Evolutionary conservation across 2,888 invertebrate genomes (phyloP), one percentile per base, ranked within the genome.

Genomic region (Exocentrus adspersus): DNA sequence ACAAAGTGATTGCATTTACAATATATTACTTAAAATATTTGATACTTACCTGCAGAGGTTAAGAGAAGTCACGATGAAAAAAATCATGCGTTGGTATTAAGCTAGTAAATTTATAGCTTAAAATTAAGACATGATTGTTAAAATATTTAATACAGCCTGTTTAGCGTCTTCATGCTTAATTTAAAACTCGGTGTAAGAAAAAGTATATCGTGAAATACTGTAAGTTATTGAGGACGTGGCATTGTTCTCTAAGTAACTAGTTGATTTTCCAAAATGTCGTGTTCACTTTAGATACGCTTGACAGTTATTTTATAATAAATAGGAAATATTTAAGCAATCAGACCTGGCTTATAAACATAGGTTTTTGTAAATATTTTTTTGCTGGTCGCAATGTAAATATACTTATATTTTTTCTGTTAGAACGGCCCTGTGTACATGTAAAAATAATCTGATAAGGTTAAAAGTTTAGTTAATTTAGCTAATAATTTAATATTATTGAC

Each of bases 191-290:
- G 14, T 12, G 12, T 37, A 12, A 30, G n/a, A 30, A 30, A 9
- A 7, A 30, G n/a, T 30, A 30, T 3, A 12, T 37, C 4, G 37
- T 14, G 14, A 37, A 37, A 12, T 14, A 1, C 2, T 12, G 12
- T 37, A 12, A n/a, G n/a, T 5, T 24, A 24, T 24, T 24, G 24
- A n/a, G 37, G 12, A 37, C 37, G 12, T 14, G 5, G n/a, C 12
- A 6, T 12, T n/a, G 12, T 37, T 1, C 12, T 12, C 17, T 30
- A 24, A 7, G 12, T 12, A 50, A 50, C 21, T 2, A 50, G 24
- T 48, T 20, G 48, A n/a, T 21, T 48, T 48, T 50, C 28, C 50
- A 28, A 30, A 50, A 50, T 50, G 30, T 50, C 50, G 50, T 50
- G 50, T 50, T 50, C 50, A 50, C 14, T 30, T 10, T 12, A 50